These are phyloP conservation scores for Anolis carolinensis DNA, from an alignment of 2,113 vertebrate species.

Conservation along the genomic window DNA sequence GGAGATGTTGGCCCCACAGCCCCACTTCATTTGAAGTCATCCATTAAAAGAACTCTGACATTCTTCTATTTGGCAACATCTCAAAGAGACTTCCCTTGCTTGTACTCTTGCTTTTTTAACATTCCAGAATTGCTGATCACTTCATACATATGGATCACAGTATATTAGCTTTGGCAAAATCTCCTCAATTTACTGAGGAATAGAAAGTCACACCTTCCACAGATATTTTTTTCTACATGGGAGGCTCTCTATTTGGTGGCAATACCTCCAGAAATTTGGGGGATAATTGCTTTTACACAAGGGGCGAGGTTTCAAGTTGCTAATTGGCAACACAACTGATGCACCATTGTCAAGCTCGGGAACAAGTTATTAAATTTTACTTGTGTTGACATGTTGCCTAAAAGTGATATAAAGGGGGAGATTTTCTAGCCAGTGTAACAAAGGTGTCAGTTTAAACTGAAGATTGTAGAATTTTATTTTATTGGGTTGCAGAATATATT, in stretches of 20 bases:
- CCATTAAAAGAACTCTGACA: slow-evolving; percentile 39
- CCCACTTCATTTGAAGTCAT: slow-evolving; percentile 24
- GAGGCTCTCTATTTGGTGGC: slow-evolving; percentile 53
- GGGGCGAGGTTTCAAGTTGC: slow-evolving; percentile 50
- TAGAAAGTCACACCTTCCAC: slow-evolving; percentile 65
- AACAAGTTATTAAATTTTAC: slow-evolving; percentile 65
- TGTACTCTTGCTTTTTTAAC: slow-evolving; percentile 27
- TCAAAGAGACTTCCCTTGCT: slow-evolving; percentile 39
- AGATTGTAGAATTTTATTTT: slow-evolving; percentile 55
- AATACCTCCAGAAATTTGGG: slow-evolving; percentile 57
- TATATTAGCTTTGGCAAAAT: slow-evolving; percentile 69
- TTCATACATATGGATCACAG: slow-evolving; percentile 60
- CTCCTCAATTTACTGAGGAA: slow-evolving; percentile 54
- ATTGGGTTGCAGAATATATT: slow-evolving; percentile 52
- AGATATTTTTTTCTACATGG: slow-evolving; percentile 41
- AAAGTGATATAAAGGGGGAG: slow-evolving; percentile 56
- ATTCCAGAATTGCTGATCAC: slow-evolving; percentile 45
- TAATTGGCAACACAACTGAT: slow-evolving; percentile 41
- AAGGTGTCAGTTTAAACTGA: slow-evolving; percentile 48
- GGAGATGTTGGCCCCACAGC: not conserved
- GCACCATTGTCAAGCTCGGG: slow-evolving; percentile 60
- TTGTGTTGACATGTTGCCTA: slow-evolving; percentile 55
- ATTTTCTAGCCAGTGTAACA: slow-evolving; percentile 58
- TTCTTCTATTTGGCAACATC: slow-evolving; percentile 40
- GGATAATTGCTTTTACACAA: slow-evolving; percentile 53